Percentiles rank a stretch among this genome's conserved stretches.
These are phyloP conservation scores for Acrossocheilus fasciatus DNA, from an alignment of 2,797 vertebrate species.

Conservation along the genomic window DNA sequence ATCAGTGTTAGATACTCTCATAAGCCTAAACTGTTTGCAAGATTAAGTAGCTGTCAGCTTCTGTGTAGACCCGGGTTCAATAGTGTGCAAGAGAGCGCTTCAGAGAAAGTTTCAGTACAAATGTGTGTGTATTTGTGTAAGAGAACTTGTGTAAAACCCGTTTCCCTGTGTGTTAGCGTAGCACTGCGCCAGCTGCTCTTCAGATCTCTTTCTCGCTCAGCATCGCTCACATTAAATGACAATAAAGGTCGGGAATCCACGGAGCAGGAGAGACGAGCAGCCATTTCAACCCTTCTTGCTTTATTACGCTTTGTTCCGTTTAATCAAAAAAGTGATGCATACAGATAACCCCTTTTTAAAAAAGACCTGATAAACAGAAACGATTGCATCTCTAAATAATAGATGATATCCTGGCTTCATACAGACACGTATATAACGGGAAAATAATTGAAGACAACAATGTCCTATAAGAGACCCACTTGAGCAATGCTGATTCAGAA, in stretches of 20 bases:
- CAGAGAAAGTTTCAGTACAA: constrained; percentile 61
- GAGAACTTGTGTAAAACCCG: constrained; percentile 53
- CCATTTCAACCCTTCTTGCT: constrained; percentile 74
- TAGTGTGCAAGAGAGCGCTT: constrained; percentile 57
- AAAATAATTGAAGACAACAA: constrained; percentile 89
- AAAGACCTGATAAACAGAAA: constrained; percentile 82
- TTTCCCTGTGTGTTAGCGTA: constrained; percentile 73
- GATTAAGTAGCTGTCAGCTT: constrained; percentile 67
- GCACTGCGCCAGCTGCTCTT: constrained; percentile 76
- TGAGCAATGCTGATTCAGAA: constrained; percentile 82
- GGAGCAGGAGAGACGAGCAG: constrained; percentile 72
- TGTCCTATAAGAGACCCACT: constrained; percentile 81
- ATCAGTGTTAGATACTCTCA: constrained; percentile 75
- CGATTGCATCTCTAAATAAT: constrained; percentile 87
- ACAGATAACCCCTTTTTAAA: constrained; percentile 80
- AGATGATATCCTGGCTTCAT: constrained; percentile 81
- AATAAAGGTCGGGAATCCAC: constrained; percentile 76
- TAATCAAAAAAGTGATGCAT: constrained; percentile 77
- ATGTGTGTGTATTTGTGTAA: constrained; percentile 44
- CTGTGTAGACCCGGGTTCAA: constrained; percentile 75
- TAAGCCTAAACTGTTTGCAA: constrained; percentile 82
- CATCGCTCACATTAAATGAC: constrained; percentile 79
- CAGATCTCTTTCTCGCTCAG: constrained; percentile 76
- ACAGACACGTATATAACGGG: constrained; percentile 78
- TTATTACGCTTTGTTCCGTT: constrained; percentile 85